These are phyloP conservation scores for Sebastes itinus DNA, from an alignment of 2,797 vertebrate genomes.

Conservation along the genomic window DNA sequence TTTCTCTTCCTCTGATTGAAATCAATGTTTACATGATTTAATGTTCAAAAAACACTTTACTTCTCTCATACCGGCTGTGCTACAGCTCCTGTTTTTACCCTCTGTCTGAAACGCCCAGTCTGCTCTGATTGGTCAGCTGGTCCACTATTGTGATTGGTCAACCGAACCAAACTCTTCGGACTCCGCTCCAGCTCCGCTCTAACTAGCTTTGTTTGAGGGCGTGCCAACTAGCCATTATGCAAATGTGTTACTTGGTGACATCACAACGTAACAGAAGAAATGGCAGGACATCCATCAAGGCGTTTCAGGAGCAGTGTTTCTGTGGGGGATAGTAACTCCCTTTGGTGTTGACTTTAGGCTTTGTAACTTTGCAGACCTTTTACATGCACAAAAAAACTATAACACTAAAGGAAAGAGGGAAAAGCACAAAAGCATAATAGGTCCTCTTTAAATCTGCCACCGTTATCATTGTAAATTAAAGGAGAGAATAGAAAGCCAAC, in stretches of 20 bases:
- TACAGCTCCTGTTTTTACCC: no score
- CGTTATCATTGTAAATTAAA: not conserved
- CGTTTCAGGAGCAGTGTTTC: not conserved
- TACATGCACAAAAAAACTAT: not conserved
- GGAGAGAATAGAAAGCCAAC: not conserved
- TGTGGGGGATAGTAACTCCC: no score
- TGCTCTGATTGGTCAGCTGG: not conserved
- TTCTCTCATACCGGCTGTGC: no score
- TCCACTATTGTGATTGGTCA: not conserved
- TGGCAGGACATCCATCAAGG: no score
- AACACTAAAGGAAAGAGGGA: not conserved
- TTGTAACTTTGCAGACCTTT: not conserved
- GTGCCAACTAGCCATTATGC: not conserved
- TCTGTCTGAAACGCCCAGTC: not conserved
- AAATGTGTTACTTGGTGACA: not conserved
- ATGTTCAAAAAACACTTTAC: no score
- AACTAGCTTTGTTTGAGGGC: not conserved
- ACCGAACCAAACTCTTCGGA: not conserved
- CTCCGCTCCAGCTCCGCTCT: not conserved
- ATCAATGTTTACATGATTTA: not conserved
- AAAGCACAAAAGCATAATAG: not conserved
- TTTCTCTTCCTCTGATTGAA: not conserved
- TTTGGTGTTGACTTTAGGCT: no score
- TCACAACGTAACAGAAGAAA: not conserved
- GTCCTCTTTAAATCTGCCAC: not conserved